Evolutionary conservation across 2,888 invertebrate genomes (phyloP).

Genomic region (Chirona hameri): DNA sequence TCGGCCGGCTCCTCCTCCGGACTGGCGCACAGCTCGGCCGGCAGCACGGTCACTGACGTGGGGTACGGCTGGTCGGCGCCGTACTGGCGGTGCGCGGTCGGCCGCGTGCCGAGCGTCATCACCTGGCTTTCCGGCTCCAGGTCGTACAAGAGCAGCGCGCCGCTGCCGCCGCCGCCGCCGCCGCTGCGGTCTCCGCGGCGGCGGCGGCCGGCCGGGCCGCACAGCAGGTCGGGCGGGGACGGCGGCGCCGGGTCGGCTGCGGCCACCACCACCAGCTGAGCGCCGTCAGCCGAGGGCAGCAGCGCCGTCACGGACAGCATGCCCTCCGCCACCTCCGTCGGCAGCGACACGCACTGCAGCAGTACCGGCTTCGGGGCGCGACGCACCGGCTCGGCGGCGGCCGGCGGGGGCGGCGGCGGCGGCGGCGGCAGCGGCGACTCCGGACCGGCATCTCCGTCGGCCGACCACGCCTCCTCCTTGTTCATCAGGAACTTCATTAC

Average conservation of each 20-base stretch:
- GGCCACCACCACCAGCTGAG: slow-evolving; percentile 56
- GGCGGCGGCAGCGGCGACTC: neutral
- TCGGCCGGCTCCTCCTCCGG: slow-evolving; percentile 5
- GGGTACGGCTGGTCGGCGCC: slow-evolving; percentile 25
- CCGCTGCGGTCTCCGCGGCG: neutral
- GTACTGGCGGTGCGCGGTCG: slow-evolving; percentile 56
- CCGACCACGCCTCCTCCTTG: neutral
- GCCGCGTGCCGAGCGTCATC: slow-evolving; percentile 57
- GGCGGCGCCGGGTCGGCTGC: slow-evolving; percentile 40
- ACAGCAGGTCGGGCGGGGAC: neutral
- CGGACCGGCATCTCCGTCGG: neutral
- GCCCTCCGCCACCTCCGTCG: slow-evolving; percentile 49
- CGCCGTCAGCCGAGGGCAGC: slow-evolving; percentile 64
- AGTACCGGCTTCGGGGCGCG: neutral
- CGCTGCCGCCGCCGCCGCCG: slow-evolving; percentile 37
- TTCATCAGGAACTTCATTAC: slow-evolving; percentile 14
- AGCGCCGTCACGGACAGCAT: slow-evolving; percentile 60
- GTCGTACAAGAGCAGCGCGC: slow-evolving; percentile 57
- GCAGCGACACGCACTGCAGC: slow-evolving; percentile 58
- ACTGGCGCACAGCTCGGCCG: slow-evolving; percentile 34
- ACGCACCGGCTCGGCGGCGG: neutral
- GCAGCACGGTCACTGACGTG: slow-evolving; percentile 12
- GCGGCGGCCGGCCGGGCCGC: slow-evolving; percentile 34
- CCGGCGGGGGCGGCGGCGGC: neutral
- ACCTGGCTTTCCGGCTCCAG: slow-evolving; percentile 54